Percentiles rank a stretch among this genome's conserved stretches.
Conservation (phyloP, 2,797 vertebrate genomes). For the Champsocephalus gunnari region DNA sequence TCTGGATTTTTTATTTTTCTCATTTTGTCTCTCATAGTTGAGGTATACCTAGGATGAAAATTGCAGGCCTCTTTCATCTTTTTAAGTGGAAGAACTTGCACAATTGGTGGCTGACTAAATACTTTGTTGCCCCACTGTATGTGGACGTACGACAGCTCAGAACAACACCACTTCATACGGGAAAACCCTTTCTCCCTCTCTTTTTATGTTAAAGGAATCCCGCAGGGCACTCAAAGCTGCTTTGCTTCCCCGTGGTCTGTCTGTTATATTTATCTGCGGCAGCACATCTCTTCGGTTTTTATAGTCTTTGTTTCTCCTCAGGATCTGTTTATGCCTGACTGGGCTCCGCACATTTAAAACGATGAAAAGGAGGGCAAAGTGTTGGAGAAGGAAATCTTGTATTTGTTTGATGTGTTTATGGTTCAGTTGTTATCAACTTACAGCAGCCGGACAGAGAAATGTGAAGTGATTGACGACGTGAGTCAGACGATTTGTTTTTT, state of each 20-base stretch:
- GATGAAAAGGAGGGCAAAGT: constrained; percentile 47
- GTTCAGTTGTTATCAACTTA: constrained; percentile 58
- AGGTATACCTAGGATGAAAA: too few relatives aligned
- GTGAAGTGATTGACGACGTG: constrained; percentile 29
- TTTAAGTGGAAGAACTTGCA: too few relatives aligned
- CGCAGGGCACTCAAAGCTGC: constrained; percentile 38
- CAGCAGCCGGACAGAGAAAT: constrained; percentile 44
- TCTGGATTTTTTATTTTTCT: too few relatives aligned
- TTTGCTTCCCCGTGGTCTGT: constrained; percentile 42
- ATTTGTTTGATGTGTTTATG: constrained; percentile 62
- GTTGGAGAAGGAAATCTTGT: constrained; percentile 52
- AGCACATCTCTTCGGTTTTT: constrained; percentile 65
- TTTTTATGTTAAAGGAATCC: constrained; percentile 42
- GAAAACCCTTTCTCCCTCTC: constrained; percentile 25
- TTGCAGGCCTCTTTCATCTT: too few relatives aligned
- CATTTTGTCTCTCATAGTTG: too few relatives aligned
- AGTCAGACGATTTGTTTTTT: constrained; percentile 43
- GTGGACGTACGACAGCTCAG: constrained; percentile 39
- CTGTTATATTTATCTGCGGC: constrained; percentile 69
- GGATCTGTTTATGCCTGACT: constrained; percentile 56
- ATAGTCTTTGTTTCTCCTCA: constrained; percentile 58
- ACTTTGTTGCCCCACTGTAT: constrained; percentile 2
- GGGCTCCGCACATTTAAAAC: constrained; percentile 53
- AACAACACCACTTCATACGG: constrained; percentile 40
- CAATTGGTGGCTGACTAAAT: too few relatives aligned